These are phyloP conservation scores for Drosophila vallismaia DNA, from an alignment of 2,888 invertebrate species.

Conservation along the genomic window DNA sequence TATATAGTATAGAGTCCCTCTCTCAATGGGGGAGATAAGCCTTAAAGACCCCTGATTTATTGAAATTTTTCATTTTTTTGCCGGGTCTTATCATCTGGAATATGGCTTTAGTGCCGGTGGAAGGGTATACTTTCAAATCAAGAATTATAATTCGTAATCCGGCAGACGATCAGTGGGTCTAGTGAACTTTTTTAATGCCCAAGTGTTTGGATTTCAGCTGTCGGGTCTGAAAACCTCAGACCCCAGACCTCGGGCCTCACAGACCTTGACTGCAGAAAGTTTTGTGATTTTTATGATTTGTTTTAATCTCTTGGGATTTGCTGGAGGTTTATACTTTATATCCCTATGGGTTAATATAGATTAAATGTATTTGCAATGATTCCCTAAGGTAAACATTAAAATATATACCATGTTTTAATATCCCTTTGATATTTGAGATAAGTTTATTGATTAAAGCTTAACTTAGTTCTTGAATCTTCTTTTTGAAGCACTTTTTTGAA, in stretches of 20 bases:
- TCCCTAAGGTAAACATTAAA: too few species aligned
- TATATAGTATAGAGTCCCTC: neutral
- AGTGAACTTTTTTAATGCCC: slow-evolving; percentile 1
- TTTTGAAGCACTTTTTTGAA: neutral
- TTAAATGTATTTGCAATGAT: neutral
- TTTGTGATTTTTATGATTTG: neutral
- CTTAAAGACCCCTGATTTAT: neutral
- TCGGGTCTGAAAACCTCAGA: too few species aligned
- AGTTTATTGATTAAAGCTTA: too few species aligned
- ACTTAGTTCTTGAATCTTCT: too few species aligned
- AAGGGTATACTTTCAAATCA: neutral
- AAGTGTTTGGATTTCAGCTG: neutral
- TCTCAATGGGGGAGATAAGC: neutral
- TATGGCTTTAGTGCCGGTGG: neutral
- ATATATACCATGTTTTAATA: too few species aligned
- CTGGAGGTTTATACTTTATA: neutral
- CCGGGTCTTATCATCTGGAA: neutral
- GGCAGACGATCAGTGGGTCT: neutral
- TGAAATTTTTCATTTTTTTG: slow-evolving; percentile 3
- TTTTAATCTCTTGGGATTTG: neutral
- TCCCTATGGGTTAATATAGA: neutral
- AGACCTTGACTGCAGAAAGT: neutral
- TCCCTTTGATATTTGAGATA: too few species aligned
- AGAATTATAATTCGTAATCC: neutral
- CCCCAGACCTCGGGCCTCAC: neutral